Percentiles rank a stretch among this genome's conserved stretches.
Evolutionary conservation across 2,797 vertebrate genomes (phyloP).

Genomic region (Todus mexicanus): DNA sequence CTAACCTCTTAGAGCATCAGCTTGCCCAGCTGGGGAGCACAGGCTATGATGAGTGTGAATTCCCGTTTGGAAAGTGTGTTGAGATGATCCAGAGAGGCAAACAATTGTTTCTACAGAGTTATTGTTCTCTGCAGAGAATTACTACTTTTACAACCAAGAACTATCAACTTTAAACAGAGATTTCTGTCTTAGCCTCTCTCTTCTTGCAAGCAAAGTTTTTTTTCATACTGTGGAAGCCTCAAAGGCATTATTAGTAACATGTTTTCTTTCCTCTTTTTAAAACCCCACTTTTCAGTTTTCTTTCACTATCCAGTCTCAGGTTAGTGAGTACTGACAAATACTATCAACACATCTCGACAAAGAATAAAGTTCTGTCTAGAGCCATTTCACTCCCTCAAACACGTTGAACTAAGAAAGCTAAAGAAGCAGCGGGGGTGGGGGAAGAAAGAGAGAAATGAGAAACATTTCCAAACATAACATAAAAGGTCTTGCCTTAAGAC

Average conservation of each 20-base stretch:
- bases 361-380: conserved; percentile 61
- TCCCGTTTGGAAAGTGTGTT: neutral
- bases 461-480: conserved; percentile 80
- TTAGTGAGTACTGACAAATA: conserved; percentile 69
- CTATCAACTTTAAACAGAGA: neutral
- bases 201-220: neutral
- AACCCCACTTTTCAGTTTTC: conserved; percentile 43
- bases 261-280: conserved; percentile 42
- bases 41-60: neutral
- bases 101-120: conserved; percentile 2
- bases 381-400: conserved; percentile 53
- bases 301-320: conserved; percentile 44
- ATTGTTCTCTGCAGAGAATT: conserved; percentile 33
- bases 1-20: neutral
- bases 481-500: conserved; percentile 80
- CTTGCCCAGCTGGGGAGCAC: conserved; percentile 3
- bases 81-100: conserved; percentile 13
- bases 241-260: conserved; percentile 45
- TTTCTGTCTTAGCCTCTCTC: conserved; percentile 34
- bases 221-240: conserved; percentile 7
- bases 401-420: conserved; percentile 52
- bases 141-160: conserved; percentile 6
- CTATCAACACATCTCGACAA: conserved; percentile 64
- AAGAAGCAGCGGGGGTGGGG: conserved; percentile 23
- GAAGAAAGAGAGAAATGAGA: conserved; percentile 49